Base-by-base conservation (phyloP, 1,140 invertebrate species). In the Himalopsyche phryganea region DNA sequence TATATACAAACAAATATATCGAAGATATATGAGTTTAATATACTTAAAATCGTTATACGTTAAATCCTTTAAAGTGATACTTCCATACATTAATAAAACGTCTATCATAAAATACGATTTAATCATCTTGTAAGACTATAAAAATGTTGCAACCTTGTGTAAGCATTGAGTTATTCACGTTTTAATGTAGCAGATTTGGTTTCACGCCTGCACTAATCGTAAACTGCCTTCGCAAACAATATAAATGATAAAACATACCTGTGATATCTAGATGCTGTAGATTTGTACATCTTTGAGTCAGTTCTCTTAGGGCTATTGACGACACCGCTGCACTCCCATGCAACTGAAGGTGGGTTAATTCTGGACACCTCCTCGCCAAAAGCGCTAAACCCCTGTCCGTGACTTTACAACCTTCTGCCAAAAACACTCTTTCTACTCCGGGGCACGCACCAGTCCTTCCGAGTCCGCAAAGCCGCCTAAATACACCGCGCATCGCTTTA, bases 231-330 rank as follows among this genome's bases (percentile, higher is more conserved):
- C n/a, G n/a, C n/a, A n/a, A n/a, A n/a, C n/a, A n/a, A n/a, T n/a
- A 61, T 58, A 17, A 7, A 54, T 53, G 17, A n/a, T 11, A 41
- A 41, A 20, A 48, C 70, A 75, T 70, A 89, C 88, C 88, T 55
- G 87, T 87, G 6, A 90, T 74, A 72, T 90, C 87, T 14, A 91
- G 75, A 69, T 88, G 85, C 64, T 87, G 84, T 14, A 91, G 71
- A 68, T 87, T 87, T 46, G 80, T 78, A 68, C 86, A 88, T 60
- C 81, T 78, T 0, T 83, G 79, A 5, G 82, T 81, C 3, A 88
- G 70, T 66, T 88, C 85, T 62, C 81, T 82, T 13, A 89, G 67
- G 1, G 84, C 83, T 69, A 72, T 56, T 67, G 72, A 65, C 68
- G 70, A 67, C 4, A 90, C 76, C 49, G 80, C 80, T 10, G 78